Evolutionary conservation across 1,140 invertebrate genomes (phyloP).

Genomic region (Mylabris phalerata): DNA sequence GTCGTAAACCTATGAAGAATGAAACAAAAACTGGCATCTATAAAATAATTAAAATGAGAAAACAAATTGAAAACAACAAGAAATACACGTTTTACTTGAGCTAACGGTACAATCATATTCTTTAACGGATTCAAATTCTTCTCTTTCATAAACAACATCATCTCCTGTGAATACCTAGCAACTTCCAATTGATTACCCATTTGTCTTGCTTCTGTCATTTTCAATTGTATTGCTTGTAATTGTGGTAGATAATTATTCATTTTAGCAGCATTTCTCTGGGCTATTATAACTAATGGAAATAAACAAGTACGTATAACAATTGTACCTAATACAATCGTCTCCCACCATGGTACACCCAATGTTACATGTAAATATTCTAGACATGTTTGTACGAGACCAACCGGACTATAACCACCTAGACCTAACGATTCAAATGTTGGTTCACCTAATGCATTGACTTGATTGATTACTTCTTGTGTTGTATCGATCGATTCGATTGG

Average conservation of each 20-base stretch:
- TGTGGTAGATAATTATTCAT: constrained; percentile 78
- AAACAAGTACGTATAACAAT: constrained; percentile 58
- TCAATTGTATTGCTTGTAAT: constrained; percentile 69
- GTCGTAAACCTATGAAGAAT: constrained; percentile 76
- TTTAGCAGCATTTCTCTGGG: constrained; percentile 68
- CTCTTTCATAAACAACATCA: constrained; percentile 73
- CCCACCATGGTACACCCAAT: constrained; percentile 84
- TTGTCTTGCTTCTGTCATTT: constrained; percentile 75
- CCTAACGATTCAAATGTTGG: constrained; percentile 72
- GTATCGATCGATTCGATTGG: constrained; percentile 35
- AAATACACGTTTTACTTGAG: constrained; percentile 53
- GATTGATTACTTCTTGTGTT: constrained; percentile 41
- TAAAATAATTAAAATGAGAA: constrained; percentile 26
- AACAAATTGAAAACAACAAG: constrained; percentile 5
- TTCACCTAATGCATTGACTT: constrained; percentile 57
- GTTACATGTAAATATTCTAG: constrained; percentile 77
- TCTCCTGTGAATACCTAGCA: constrained; percentile 62
- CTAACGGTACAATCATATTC: constrained; percentile 69
- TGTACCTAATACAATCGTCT: constrained; percentile 64
- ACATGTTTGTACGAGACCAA: constrained; percentile 69
- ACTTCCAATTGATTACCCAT: constrained; percentile 74
- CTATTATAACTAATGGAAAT: constrained; percentile 76
- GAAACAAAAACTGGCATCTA: constrained; percentile 85
- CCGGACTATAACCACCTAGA: constrained; percentile 67
- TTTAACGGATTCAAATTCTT: constrained; percentile 75